Percentiles rank a stretch among this genome's conserved stretches.
phyloP scores from a whole-genome alignment of 2,888 invertebrate species.

The Thereva nobilitata region DNA sequence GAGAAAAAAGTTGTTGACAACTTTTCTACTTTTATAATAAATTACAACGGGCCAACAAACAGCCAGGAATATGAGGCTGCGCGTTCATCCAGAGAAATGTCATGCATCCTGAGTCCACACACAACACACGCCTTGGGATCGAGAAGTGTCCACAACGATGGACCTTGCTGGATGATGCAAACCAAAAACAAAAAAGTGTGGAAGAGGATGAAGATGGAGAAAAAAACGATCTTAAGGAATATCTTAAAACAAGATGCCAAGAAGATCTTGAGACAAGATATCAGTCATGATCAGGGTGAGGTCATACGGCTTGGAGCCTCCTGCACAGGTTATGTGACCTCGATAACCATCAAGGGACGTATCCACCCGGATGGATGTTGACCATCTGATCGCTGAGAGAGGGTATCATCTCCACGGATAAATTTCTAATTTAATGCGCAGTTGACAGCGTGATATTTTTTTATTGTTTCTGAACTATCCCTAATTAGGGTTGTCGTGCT shows the following conservation, averaged over 20 bases:
- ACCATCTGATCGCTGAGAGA: constrained; percentile 2
- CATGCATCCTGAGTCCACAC: too few relatives aligned
- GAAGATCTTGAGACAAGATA: constrained; percentile 28
- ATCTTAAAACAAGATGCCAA: constrained; percentile 29
- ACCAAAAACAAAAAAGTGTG: constrained; percentile 7
- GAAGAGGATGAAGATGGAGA: not conserved
- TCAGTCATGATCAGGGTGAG: constrained; percentile 16
- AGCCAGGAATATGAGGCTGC: constrained; percentile 23
- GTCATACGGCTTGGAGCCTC: constrained; percentile 18
- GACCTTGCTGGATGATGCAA: constrained; percentile 2
- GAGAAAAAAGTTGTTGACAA: constrained; percentile 32
- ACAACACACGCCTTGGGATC: too few relatives aligned
- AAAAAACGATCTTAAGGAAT: constrained; percentile 23
- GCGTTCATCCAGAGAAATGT: constrained; percentile 1
- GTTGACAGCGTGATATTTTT: constrained; percentile 22
- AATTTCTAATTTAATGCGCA: constrained; percentile 27
- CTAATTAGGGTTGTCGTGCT: constrained; percentile 12
- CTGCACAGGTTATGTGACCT: constrained; percentile 15
- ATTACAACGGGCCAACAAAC: constrained; percentile 26
- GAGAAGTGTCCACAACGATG: not conserved
- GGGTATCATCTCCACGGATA: not conserved
- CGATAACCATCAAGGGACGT: not conserved
- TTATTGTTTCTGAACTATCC: not conserved
- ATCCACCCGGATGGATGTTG: not conserved
- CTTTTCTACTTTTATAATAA: constrained; percentile 35